Base-by-base conservation (phyloP, 1,140 invertebrate species). In the Drosophila orosa region DNA sequence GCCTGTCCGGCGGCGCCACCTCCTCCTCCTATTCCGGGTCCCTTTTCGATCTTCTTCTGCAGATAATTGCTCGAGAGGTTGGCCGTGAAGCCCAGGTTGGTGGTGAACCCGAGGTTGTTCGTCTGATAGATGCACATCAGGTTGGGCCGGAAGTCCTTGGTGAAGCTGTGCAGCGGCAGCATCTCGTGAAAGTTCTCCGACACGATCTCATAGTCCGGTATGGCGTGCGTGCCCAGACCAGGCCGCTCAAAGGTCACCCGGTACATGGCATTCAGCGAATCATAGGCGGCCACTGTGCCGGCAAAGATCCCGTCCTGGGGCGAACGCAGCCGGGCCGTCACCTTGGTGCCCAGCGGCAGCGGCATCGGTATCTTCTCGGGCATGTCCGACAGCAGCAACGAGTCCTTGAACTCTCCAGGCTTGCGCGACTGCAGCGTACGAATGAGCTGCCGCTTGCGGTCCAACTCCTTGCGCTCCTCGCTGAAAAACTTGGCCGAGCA, bases 281-380 rank as follows among this genome's bases (percentile, higher is more conserved):
- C 98, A n/a, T 99, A 96, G 37, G 98, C 99, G 93, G 99, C 98
- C 71, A 99, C 98, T 40, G 95, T 97, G 8, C 98, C 99, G 58
- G 97, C 98, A 90, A 99, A 99, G 27, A 99, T 93, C 15, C 99
- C 98, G 94, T 99, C 98, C 93, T 99, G 98, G 7, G 98, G 98
- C 91, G 95, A 95, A 48, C 98, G 93, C 75, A 99, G 92, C 74
- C 98, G 92, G 75, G 97, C 97, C 39, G 97, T 96, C 1, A 99
- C 98, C 94, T 99, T 99, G 37, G 98, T 99, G 22, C 99, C 99
- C 83, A 99, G 97, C 15, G 99, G 97, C 58, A 99, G 93, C 73
- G 98, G 98, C 91, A 99, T 95, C 7, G 99, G 99, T 83, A 99
- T 98, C 93, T 99, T 97, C 71, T 97, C 94, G 10, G 99, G 99